Evolutionary conservation across 2,888 invertebrate species (phyloP), one percentile per base, ranked within the genome.

Genomic region (Diogma glabrata): DNA sequence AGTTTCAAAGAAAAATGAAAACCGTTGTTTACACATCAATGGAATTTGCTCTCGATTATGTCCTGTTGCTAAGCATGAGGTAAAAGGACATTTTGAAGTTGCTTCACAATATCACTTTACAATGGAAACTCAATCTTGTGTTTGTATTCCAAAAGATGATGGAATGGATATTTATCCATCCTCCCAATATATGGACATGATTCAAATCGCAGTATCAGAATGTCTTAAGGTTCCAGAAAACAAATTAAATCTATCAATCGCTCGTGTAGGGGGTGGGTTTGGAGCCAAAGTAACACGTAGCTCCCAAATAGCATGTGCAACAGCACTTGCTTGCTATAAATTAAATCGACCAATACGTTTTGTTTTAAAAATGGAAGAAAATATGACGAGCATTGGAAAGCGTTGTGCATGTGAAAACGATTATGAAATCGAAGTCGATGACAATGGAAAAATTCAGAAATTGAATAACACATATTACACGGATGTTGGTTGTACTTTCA

Each of bases 81-180:
- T 81, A 5, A 69, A 70, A 47, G 84, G 82, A 1, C 71, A 67
- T 51, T 67, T 74, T 50, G 67, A 70, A 47, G 56, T 74, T 47
- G 77, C 76, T 16, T 61, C 72, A 3, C 85, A 86, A 61, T 82
- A 79, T 62, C 84, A 85, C 63, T 83, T 77, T 58, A 75, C 77
- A 7, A 80, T 85, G 79, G 85, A 85, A 60, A 75, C 80, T 0
- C 81, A 81, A 52, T 73, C 74, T 1, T 76, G 77, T 57, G 69
- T 82, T 2, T 77, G 74, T 24, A 66, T 75, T 16, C 84, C 81
- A 0, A 73, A 72, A n/a, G 85, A 85, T 64, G 81, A 82, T 61
- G 81, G 81, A 0, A 66, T 82, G 59, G 78, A 82, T 51, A 75
- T 85, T 2, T 77, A 72, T 58, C 67, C 77, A 2, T 58, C 80